Percentiles rank a stretch among this genome's conserved stretches.
Conservation (phyloP, 2,797 vertebrate genomes). For the Paedocypris micromegethes region DNA sequence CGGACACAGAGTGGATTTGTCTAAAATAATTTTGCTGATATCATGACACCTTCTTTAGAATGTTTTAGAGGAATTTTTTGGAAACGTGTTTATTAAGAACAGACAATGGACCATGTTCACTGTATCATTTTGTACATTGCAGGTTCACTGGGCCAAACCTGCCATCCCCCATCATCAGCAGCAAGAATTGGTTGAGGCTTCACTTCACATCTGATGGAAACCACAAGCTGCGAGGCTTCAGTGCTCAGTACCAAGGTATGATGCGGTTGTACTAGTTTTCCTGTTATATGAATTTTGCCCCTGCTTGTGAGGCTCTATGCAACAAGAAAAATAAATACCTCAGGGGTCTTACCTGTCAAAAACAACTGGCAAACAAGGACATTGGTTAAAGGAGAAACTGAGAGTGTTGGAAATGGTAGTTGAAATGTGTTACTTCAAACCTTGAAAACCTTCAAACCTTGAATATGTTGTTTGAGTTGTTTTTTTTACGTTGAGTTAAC, state of each 20-base stretch:
- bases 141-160: conserved; percentile 96
- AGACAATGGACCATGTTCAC: background rate
- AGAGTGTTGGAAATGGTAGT: background rate
- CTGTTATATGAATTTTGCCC: background rate
- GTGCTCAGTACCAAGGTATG: conserved; percentile 94
- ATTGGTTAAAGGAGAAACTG: background rate
- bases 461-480: too few relatives aligned
- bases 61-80: too few relatives aligned
- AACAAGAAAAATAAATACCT: conserved; percentile 20
- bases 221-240: conserved; percentile 93
- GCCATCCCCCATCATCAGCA: conserved; percentile 96
- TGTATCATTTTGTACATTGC: conserved; percentile 39
- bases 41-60: too few relatives aligned
- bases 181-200: conserved; percentile 96
- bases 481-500: too few relatives aligned
- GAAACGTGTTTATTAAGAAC: too few relatives aligned
- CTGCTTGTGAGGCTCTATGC: conserved; percentile 10
- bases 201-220: conserved; percentile 96
- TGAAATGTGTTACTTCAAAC: too few relatives aligned
- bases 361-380: conserved; percentile 2
- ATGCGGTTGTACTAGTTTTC: background rate
- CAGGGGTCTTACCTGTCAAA: conserved; percentile 17
- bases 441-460: too few relatives aligned
- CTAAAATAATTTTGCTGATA: too few relatives aligned
- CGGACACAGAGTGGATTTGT: too few relatives aligned